These are phyloP conservation scores for Lethocerus indicus DNA, from an alignment of 1,140 invertebrate genomes.

Conservation along the genomic window DNA sequence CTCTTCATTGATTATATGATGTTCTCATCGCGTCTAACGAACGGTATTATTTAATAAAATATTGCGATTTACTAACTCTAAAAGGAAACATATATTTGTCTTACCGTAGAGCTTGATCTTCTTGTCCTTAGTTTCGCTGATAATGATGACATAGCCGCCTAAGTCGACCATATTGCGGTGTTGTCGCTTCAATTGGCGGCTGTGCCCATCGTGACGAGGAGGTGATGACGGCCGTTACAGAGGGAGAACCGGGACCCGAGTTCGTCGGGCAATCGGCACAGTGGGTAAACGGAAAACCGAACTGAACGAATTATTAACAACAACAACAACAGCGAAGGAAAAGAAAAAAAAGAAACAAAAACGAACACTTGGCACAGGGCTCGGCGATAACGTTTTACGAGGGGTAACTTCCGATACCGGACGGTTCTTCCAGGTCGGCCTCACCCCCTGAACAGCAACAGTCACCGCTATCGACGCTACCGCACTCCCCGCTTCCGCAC, in stretches of 20 bases:
- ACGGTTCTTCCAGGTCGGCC: too few species aligned
- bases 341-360: background rate
- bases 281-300: background rate
- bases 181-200: background rate
- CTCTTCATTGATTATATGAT: too few species aligned
- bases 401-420: too few species aligned
- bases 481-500: too few species aligned
- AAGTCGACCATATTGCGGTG: conserved; percentile 61
- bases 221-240: background rate
- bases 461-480: too few species aligned
- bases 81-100: conserved; percentile 21
- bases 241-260: background rate
- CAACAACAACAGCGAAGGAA: background rate
- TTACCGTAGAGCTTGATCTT: conserved; percentile 89
- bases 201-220: background rate
- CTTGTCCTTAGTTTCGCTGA: conserved; percentile 83
- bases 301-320: background rate
- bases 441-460: too few species aligned
- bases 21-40: background rate
- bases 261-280: background rate
- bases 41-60: background rate
- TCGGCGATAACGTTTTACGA: too few species aligned
- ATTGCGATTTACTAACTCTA: background rate
- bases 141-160: conserved; percentile 88
- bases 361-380: too few species aligned